Conservation (phyloP, 2,888 invertebrate species). For the Yponomeuta plumbellus region DNA sequence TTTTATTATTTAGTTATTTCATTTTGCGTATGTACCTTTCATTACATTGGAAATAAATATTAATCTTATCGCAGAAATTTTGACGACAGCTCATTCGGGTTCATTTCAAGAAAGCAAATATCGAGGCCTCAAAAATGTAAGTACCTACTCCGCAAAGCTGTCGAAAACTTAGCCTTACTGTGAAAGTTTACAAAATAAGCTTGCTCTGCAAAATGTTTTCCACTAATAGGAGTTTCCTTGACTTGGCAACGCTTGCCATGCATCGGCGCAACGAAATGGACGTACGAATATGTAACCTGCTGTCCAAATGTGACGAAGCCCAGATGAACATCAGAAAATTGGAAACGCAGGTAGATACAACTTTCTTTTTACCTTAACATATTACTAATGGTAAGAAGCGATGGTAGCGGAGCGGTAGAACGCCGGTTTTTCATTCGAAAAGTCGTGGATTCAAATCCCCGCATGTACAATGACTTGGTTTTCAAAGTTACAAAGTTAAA, state of each 20-base stretch:
- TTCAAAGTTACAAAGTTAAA: too few species aligned
- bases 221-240: constrained; percentile 58
- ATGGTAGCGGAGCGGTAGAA: too few species aligned
- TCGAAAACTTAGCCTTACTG: background rate
- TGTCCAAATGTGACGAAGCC: constrained; percentile 56
- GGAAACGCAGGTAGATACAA: constrained; percentile 48
- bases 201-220: background rate
- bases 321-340: constrained; percentile 50
- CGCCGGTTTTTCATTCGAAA: too few species aligned
- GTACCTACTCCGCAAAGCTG: background rate
- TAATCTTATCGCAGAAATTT: too few species aligned
- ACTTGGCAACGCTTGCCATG: constrained; percentile 55
- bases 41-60: too few species aligned
- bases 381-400: background rate
- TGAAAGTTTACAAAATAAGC: background rate
- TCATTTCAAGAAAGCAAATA: background rate
- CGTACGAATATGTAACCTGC: constrained; percentile 47
- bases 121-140: constrained; percentile 8
- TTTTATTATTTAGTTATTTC: too few species aligned
- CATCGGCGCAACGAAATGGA: constrained; percentile 61
- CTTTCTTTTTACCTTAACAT: constrained; percentile 7
- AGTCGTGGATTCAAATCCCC: too few species aligned
- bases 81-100: too few species aligned
- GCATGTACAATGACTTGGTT: too few species aligned
- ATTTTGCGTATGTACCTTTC: too few species aligned